Evolutionary conservation across 2,888 invertebrate species (phyloP).

Genomic region (Ectobius pallidus): DNA sequence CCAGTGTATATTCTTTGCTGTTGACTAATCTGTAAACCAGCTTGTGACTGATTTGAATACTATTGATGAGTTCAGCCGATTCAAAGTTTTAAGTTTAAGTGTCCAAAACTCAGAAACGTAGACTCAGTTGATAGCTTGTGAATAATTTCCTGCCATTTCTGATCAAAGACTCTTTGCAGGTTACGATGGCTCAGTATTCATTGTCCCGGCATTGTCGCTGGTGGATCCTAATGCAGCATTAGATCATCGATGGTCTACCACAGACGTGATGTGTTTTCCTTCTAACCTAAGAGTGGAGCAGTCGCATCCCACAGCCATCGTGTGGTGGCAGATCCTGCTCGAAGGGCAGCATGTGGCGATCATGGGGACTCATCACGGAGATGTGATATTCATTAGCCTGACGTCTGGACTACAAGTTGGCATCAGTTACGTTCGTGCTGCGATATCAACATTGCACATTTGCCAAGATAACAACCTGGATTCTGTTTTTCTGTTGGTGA

Average conservation of each 20-base stretch:
- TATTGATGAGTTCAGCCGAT: background rate
- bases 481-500: constrained; percentile 51
- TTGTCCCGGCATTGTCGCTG: constrained; percentile 65
- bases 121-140: background rate
- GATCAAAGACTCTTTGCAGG: constrained; percentile 50
- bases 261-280: constrained; percentile 62
- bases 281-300: constrained; percentile 43
- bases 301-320: constrained; percentile 51
- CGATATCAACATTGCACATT: constrained; percentile 68
- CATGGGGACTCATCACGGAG: constrained; percentile 58
- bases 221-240: constrained; percentile 60
- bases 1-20: too few species aligned
- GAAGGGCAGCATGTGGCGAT: constrained; percentile 53
- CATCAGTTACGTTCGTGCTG: constrained; percentile 67
- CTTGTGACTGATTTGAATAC: too few species aligned
- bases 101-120: background rate
- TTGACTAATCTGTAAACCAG: too few species aligned
- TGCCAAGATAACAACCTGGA: constrained; percentile 75
- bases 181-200: constrained; percentile 64
- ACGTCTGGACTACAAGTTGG: constrained; percentile 71
- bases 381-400: constrained; percentile 72
- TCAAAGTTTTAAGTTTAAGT: too few species aligned
- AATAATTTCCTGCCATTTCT: background rate
- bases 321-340: constrained; percentile 54
- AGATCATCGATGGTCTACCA: constrained; percentile 64